Base-by-base conservation (phyloP, 2,888 invertebrate species). In the Athetis lepigone region DNA sequence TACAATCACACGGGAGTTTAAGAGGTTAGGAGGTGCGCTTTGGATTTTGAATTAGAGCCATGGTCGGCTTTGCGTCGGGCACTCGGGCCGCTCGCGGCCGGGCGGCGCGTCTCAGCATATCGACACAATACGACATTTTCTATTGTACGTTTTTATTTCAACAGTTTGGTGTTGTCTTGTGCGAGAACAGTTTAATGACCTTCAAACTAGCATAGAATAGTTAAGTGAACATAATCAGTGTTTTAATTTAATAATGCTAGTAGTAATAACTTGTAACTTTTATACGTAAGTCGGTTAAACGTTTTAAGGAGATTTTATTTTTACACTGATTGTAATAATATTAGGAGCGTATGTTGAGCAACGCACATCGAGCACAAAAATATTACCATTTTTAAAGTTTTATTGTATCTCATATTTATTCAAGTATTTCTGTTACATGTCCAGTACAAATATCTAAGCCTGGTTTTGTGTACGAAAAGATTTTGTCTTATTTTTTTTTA, bases 1-100 rank as follows among this genome's bases (percentile, higher is more conserved):
- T 96, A 96, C 91, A 97, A 97, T 86, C 97, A 97, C 88, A 97
- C 97, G n/a, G 97, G 97, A 46, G 97, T 97, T 76, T 97, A 97
- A 95, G 78, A 66, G 33, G 33, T 49, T 2, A 11, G 11, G 47
- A 54, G 54, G 61, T 47, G 57, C 45, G 63, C 29, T 56, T 65
- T 47, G 77, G 82, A 83, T 79, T 82, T 78, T 75, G 86, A 85
- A 86, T 79, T 67, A 75, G 65, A 85, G 86, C 88, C 86, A 63
- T 77, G 76, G 73, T 70, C 57, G 84, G 87, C 84, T 73, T 71
- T 71, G 78, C 79, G 81, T 79, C 71, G 65, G 57, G 68, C 79
- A 66, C 68, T 70, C 70, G 69, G 65, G 61, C 70, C 72, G 70
- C 42, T 73, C 62, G 69, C 71, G 75, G 74, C 67, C 71, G 70